Conservation (phyloP, 2,888 invertebrate species). For the Scrobipalpa atriplicella region DNA sequence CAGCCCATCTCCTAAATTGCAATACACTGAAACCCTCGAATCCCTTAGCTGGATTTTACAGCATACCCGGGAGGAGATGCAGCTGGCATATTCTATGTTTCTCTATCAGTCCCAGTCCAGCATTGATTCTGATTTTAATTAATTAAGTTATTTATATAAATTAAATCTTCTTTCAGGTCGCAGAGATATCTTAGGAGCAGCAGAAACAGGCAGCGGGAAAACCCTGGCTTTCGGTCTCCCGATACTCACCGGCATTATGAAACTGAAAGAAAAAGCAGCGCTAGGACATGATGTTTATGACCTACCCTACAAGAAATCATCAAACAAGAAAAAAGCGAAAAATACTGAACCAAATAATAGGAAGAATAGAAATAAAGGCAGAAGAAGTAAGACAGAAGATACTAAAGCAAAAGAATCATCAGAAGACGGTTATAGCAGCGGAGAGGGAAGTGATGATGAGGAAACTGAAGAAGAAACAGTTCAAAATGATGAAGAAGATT, state of each 20-base stretch:
- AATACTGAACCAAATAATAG: conserved; percentile 35
- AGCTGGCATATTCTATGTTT: no score
- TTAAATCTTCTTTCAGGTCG: conserved; percentile 73
- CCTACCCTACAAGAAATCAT: conserved; percentile 65
- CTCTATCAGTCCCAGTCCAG: no score
- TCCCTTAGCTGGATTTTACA: no score
- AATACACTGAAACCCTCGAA: no score
- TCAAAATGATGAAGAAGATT: conserved; percentile 49
- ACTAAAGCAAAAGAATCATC: conserved; percentile 59
- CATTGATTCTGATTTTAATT: no score
- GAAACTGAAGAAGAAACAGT: conserved; percentile 25
- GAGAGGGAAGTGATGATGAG: conserved; percentile 42
- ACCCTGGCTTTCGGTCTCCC: conserved; percentile 99
- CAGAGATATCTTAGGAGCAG: conserved; percentile 98
- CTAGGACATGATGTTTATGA: conserved; percentile 70
- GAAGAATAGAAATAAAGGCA: conserved; percentile 37
- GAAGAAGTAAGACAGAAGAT: conserved; percentile 41
- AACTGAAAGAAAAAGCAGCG: conserved; percentile 80
- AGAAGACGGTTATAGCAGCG: conserved; percentile 70
- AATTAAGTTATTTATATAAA: neutral
- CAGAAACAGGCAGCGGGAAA: conserved; percentile 99
- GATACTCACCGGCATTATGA: conserved; percentile 92
- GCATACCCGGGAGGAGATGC: no score
- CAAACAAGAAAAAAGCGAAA: conserved; percentile 53
- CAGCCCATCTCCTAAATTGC: no score